Evolutionary conservation across 2,888 invertebrate species (phyloP).

Genomic region (Acronicta psi): DNA sequence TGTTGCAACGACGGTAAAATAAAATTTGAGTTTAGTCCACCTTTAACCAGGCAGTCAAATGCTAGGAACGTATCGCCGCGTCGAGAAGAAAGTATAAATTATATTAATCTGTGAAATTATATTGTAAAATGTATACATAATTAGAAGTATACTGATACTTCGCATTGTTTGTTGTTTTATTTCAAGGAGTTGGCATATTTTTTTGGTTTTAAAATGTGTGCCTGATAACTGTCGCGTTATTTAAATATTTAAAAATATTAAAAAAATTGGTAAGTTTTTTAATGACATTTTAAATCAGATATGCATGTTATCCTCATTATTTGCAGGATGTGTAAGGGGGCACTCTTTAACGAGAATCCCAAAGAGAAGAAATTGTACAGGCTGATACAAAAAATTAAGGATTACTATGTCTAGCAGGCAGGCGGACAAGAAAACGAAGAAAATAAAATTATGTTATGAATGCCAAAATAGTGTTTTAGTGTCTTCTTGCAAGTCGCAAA

Average conservation of each 20-base stretch:
- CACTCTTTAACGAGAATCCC: neutral
- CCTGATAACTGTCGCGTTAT: no score
- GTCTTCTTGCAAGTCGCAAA: neutral
- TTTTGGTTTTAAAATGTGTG: no score
- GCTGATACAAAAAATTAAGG: conserved; percentile 2
- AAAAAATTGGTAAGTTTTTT: neutral
- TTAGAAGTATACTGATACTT: no score
- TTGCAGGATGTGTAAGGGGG: neutral
- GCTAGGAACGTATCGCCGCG: no score
- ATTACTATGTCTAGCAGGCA: neutral
- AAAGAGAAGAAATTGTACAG: conserved; percentile 8
- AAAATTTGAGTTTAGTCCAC: neutral
- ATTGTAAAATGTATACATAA: no score
- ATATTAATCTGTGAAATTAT: no score
- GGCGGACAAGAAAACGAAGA: neutral
- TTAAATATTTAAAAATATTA: no score
- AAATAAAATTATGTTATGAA: conserved; percentile 2
- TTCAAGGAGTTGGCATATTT: no score
- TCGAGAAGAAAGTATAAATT: neutral
- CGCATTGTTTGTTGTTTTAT: no score
- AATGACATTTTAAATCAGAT: neutral
- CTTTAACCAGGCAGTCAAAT: neutral
- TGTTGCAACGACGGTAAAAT: neutral
- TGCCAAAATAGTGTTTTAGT: conserved; percentile 4
- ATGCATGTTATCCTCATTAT: neutral